Conservation (phyloP, 2,797 vertebrate species). For the Cirrhinus molitorella region DNA sequence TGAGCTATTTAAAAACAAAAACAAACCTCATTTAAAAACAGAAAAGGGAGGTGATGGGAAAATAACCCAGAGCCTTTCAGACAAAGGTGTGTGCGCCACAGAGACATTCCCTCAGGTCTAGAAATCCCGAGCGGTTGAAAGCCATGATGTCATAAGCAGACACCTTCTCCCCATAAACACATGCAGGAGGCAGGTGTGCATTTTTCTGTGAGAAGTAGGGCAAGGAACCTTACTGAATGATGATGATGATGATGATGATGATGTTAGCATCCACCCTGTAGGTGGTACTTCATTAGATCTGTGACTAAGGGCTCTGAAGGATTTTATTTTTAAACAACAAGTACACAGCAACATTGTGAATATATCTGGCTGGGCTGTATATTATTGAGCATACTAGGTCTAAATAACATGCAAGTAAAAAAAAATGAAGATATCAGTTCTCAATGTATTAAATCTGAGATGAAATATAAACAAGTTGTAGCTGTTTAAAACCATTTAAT, state of each 20-base stretch:
- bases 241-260: constrained; percentile 1
- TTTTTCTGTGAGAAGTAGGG: background rate
- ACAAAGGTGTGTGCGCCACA: background rate
- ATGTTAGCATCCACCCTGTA: background rate
- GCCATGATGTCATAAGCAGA: constrained; percentile 41
- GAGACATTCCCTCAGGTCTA: constrained; percentile 32
- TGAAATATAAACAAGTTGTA: background rate
- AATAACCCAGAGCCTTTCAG: background rate
- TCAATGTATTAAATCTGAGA: background rate
- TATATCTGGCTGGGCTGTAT: background rate
- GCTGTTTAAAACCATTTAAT: background rate
- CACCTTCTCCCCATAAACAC: constrained; percentile 34
- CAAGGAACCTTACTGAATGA: background rate
- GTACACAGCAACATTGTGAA: no score
- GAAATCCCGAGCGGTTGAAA: constrained; percentile 19
- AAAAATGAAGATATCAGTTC: background rate
- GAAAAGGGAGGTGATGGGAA: background rate
- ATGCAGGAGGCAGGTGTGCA: constrained; percentile 13
- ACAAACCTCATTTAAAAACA: background rate
- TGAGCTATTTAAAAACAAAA: background rate
- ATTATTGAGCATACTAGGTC: background rate
- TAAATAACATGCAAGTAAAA: background rate
- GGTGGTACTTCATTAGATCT: background rate
- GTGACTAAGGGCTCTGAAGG: background rate
- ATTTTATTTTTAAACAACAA: background rate